Percentiles rank a stretch among this genome's conserved stretches.
phyloP scores from a whole-genome alignment of 2,888 invertebrate genomes.

The Dasypolia templi region DNA sequence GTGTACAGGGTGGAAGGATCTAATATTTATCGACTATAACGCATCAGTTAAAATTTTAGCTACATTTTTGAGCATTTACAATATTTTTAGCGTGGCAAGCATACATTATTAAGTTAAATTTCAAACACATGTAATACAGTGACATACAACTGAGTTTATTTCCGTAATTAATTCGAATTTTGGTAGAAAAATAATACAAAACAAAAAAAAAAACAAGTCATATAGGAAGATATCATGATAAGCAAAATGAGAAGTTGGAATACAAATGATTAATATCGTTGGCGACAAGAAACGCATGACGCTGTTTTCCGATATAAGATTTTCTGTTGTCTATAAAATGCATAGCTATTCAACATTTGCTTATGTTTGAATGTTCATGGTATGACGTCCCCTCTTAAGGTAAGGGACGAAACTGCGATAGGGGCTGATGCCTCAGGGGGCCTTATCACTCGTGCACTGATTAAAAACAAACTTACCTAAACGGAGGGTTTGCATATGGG shows the following conservation, averaged over 20 bases:
- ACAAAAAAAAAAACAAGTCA: not conserved
- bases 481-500: slow-evolving; percentile 77
- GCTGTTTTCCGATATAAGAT: slow-evolving; percentile 5
- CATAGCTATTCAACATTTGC: slow-evolving; percentile 53
- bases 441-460: slow-evolving; percentile 87
- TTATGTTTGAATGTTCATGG: slow-evolving; percentile 70
- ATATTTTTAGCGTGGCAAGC: not conserved
- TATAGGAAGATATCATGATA: not conserved
- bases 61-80: not conserved
- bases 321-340: slow-evolving; percentile 31
- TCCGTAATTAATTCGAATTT: not conserved
- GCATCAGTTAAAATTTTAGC: too few species aligned
- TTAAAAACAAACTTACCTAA: slow-evolving; percentile 87
- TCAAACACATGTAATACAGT: not conserved
- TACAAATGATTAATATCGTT: not conserved
- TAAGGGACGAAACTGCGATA: slow-evolving; percentile 69
- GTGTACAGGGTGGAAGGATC: too few species aligned
- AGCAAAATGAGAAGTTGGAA: not conserved
- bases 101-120: too few species aligned
- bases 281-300: not conserved
- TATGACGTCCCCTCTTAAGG: slow-evolving; percentile 76
- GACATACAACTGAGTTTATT: not conserved
- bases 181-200: not conserved
- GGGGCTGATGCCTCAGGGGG: slow-evolving; percentile 71
- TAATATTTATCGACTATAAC: too few species aligned